Evolutionary conservation across 2,888 invertebrate genomes (phyloP), one percentile per base, ranked within the genome.

Genomic region (Philereme transversata): DNA sequence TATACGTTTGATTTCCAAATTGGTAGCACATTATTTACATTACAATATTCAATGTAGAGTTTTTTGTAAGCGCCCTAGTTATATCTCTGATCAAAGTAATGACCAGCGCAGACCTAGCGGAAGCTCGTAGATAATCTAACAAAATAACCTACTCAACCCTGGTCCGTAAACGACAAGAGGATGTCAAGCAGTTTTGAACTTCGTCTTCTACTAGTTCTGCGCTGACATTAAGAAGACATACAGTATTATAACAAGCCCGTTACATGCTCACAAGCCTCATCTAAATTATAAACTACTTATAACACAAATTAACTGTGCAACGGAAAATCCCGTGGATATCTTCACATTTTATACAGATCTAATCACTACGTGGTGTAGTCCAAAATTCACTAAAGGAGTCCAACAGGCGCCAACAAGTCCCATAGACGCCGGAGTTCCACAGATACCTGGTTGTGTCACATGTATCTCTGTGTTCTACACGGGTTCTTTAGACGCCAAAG

Each of bases 291-390:
- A 45, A 45, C 7, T 34, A 38, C 33, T 41, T 41, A 55, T 46
- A 55, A 43, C 22, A 51, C 46, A 51, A 43, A 47, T n/a, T 9
- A 51, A 60, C 51, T 36, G 43, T 45, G 56, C 61, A 61, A 54
- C 11, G 53, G 54, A 62, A 51, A 43, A 57, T 53, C 50, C 57
- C 50, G 40, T 38, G 11, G 8, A 41, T 47, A 40, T 51, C 44
- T 58, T 58, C 48, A 54, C 51, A 61, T 46, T 49, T 51, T 41
- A 41, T 55, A 59, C 59, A 63, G 63, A 59, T 63, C 63, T 63
- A 59, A 49, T 63, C 63, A 63, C 64, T 58, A 57, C 56, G 51
- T 36, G 49, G 6, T 52, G 55, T 61, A 58, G 60, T 58, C 55
- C 49, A 40, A 34, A 49, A 38, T 53, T 50, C 57, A 60, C 60